phyloP scores from a whole-genome alignment of 2,797 vertebrate genomes.

The Mareca penelope region DNA sequence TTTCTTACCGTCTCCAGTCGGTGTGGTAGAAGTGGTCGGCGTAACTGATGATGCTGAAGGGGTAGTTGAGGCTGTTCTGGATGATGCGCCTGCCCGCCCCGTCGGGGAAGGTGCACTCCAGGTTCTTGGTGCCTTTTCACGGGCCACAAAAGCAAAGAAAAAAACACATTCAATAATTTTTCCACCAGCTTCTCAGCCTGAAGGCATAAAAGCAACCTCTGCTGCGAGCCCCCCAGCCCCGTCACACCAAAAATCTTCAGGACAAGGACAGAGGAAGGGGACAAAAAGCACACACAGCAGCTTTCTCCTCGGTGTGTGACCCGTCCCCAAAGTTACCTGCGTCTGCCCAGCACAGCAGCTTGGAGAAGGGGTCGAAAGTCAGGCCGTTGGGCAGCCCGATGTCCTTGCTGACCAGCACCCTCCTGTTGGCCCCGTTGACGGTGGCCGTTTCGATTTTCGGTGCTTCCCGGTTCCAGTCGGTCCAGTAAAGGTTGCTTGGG shows the following conservation, averaged over 20 bases:
- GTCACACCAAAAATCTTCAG: not conserved
- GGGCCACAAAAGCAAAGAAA: not conserved
- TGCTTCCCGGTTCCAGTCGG: conserved; percentile 96
- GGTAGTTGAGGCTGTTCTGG: conserved; percentile 90
- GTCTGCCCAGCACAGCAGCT: conserved; percentile 94
- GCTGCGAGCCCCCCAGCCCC: not conserved
- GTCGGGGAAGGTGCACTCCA: conserved; percentile 88
- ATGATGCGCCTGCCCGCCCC: conserved; percentile 85
- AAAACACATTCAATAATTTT: accelerated
- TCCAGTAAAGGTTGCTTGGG: conserved; percentile 93
- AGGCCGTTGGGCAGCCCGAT: conserved; percentile 94
- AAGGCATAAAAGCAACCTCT: not conserved
- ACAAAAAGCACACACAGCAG: accelerated
- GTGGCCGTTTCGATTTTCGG: conserved; percentile 93
- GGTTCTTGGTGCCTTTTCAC: conserved; percentile 89
- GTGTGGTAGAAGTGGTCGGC: conserved; percentile 94
- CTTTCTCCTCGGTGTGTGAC: accelerated
- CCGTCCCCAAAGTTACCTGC: conserved; percentile 83
- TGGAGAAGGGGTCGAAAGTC: conserved; percentile 85
- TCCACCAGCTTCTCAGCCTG: not conserved
- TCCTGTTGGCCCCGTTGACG: conserved; percentile 87
- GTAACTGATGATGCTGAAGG: conserved; percentile 91
- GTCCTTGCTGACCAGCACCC: conserved; percentile 87
- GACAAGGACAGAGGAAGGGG: not conserved
- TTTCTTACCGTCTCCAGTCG: conserved; percentile 92